Base-by-base conservation (phyloP, 2,113 vertebrate species). In the Australoheros scitulus region DNA sequence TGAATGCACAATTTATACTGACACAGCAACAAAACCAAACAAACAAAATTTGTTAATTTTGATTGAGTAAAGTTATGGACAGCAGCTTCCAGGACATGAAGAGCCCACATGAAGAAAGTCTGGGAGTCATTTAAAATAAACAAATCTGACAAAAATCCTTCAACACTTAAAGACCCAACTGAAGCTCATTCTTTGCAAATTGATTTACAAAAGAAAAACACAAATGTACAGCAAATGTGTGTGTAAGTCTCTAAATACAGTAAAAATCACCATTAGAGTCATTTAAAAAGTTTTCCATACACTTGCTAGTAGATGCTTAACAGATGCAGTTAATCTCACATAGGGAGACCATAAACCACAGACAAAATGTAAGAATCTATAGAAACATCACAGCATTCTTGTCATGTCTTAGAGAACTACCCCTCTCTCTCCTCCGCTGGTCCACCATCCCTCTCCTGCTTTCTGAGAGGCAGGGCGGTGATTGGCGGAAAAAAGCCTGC, bases 401-500 rank as follows among this genome's bases (percentile, higher is more conserved):
- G 24, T 52, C 26, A 55, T 26, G 24, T 74, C 85, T 58, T 15
- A 20, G 32, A 74, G 57, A 61, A 59, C 61, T 77, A 38, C 55
- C 4, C 72, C 41, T 68, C 68, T 20, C 76, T 29, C 52, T 76
- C 72, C 13, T 22, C 7, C 0, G n/a, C n/a, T n/a, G n/a, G n/a
- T 26, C 24, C 20, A 81, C 65, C 47, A 72, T 72, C 47, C 65
- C 65, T 52, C 43, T 60, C 65, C 47, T 79, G 47, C 57, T 79
- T 82, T 85, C 18, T 17, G 2, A 29, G 47, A 87, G 70, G 76
- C 77, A 79, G 70, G 32, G 60, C 34, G 38, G 41, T 91, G 87
- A 93, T 93, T 91, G 91, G 92, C 2, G 81, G 91, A 89, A 68
- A 77, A 81, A 82, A 84, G 47, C 83, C 59, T 86, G 76, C 74